Evolutionary conservation across 2,113 vertebrate species (phyloP).

Genomic region (Epinephelus cyanopodus): DNA sequence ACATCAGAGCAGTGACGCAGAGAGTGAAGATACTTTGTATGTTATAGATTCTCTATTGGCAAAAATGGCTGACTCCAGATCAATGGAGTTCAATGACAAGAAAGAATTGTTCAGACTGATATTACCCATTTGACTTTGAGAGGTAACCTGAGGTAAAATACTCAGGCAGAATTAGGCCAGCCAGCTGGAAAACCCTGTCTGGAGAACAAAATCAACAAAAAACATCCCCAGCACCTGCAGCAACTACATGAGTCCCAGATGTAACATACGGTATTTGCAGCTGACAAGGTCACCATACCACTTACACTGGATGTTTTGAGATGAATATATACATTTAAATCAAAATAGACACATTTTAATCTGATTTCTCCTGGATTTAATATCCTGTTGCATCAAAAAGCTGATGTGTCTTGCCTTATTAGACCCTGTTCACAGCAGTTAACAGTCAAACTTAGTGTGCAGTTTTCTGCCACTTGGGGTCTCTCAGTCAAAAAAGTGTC

Average conservation of each 20-base stretch:
- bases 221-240: slow-evolving; percentile 44
- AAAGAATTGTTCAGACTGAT: neutral
- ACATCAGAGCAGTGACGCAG: neutral
- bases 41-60: neutral
- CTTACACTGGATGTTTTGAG: neutral
- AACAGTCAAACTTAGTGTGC: too few species aligned
- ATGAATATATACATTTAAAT: neutral
- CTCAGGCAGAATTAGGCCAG: slow-evolving; percentile 55
- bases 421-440: too few species aligned
- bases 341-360: neutral
- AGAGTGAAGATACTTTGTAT: neutral
- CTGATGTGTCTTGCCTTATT: too few species aligned
- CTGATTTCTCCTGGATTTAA: neutral
- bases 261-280: neutral
- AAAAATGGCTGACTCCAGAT: neutral
- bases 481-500: too few species aligned
- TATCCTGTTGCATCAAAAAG: too few species aligned
- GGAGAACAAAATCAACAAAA: slow-evolving; percentile 5
- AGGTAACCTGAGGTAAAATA: slow-evolving; percentile 20
- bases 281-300: neutral
- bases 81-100: neutral
- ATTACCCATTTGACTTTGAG: neutral
- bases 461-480: too few species aligned
- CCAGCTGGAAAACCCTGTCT: slow-evolving; percentile 58
- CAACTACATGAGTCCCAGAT: neutral